A percentile compares a stretch with the other conserved stretches of the same genome.
These are phyloP conservation scores for Craseonycteris thonglongyai DNA, from an alignment of 2,113 vertebrate genomes.

Conservation along the genomic window DNA sequence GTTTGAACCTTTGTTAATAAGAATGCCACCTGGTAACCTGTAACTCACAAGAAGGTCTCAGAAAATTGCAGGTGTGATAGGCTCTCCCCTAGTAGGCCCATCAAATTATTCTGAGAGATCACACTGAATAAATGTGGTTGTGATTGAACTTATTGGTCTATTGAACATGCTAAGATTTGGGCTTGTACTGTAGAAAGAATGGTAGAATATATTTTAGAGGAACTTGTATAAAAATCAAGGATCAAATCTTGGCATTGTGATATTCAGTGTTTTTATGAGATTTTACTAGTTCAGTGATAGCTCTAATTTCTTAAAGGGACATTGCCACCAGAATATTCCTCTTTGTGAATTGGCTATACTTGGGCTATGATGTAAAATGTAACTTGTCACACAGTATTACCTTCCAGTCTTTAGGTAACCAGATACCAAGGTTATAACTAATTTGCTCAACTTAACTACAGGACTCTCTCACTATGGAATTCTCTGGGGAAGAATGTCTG, in stretches of 20 bases:
- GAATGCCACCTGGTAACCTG: not conserved
- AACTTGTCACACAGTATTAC: not conserved
- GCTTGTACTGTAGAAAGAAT: rapidly evolving
- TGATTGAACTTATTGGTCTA: slow-evolving; percentile 1
- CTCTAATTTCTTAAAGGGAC: not conserved
- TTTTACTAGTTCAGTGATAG: not conserved
- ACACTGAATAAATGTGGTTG: slow-evolving; percentile 48
- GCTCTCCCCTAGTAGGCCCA: slow-evolving; percentile 34
- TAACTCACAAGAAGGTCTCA: not conserved
- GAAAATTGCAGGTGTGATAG: slow-evolving; percentile 34
- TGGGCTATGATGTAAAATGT: not conserved
- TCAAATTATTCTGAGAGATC: slow-evolving; percentile 54
- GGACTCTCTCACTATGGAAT: not conserved
- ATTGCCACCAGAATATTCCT: not conserved
- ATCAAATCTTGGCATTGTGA: not conserved
- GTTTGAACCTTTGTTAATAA: slow-evolving; percentile 1
- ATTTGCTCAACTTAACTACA: not conserved
- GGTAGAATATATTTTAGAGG: not conserved
- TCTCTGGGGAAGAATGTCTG: not conserved
- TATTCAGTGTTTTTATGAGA: not conserved
- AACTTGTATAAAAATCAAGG: not conserved
- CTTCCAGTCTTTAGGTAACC: not conserved
- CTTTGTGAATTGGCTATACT: not conserved
- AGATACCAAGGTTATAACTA: not conserved
- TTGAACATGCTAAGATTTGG: not conserved